phyloP scores from a whole-genome alignment of 2,888 invertebrate species.

The Periphyllus acericola region DNA sequence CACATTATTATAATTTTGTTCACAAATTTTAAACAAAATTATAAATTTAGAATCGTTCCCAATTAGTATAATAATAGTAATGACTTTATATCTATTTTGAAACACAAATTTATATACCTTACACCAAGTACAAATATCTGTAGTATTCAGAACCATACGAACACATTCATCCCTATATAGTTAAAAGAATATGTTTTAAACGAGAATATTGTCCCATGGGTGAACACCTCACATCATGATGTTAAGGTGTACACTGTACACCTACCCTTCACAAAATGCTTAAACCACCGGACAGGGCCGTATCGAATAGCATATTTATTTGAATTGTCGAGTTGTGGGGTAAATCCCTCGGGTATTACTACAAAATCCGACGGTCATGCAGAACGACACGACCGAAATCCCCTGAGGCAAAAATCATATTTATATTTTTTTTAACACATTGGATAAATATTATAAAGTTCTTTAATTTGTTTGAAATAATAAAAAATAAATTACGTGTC shows the following conservation, averaged over 20 bases:
- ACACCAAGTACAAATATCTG: too few relatives aligned
- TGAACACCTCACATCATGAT: constrained; percentile 6
- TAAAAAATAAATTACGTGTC: background rate
- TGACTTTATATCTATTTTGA: too few relatives aligned
- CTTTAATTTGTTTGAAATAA: background rate
- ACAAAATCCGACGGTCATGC: constrained; percentile 60
- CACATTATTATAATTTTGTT: too few relatives aligned
- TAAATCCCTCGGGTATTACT: constrained; percentile 57
- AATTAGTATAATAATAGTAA: too few relatives aligned
- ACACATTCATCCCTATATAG: background rate
- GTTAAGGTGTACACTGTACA: background rate
- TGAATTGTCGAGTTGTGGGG: constrained; percentile 48
- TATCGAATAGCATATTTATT: constrained; percentile 52
- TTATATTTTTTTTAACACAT: background rate
- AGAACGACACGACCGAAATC: constrained; percentile 58
- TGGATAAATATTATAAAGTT: too few relatives aligned
- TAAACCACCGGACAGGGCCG: constrained; percentile 28
- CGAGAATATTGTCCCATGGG: constrained; percentile 48
- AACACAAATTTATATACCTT: too few relatives aligned
- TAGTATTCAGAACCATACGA: background rate
- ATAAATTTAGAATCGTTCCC: too few relatives aligned
- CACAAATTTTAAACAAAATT: too few relatives aligned
- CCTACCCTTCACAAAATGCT: constrained; percentile 32
- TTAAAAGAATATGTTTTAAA: constrained; percentile 39
- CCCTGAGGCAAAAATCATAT: constrained; percentile 12